Base-by-base conservation (phyloP, 2,113 vertebrate genomes). In the Misgurnus mizolepis region DNA sequence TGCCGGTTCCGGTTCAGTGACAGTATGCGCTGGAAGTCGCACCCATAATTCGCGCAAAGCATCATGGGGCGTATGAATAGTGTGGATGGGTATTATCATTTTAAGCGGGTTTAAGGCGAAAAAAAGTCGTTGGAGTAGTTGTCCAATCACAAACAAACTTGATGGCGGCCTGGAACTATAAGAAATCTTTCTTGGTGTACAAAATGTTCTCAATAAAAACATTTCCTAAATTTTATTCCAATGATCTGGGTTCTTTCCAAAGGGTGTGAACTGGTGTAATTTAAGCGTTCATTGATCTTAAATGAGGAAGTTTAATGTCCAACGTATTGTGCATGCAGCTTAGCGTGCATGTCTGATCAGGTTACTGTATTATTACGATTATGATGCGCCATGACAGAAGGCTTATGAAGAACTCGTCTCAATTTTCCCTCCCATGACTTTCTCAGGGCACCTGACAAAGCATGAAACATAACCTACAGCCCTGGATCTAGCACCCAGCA, bases 311-410 rank as follows among this genome's bases (percentile, higher is more conserved):
- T 58, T 75, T 27, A 81, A 12, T 60, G 58, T 43, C 18, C 41
- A 43, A 47, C 22, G 45, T 27, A 60, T 73, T 58, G 47, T 70
- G 53, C 65, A 50, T 11, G 43, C 55, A 74, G 50, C 58, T 62
- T 40, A 17, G 14, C 27, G 10, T 73, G 68, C 83, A 65, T 34
- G 76, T 82, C 80, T 70, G 83, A 75, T 85, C 80, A 82, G 83
- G 80, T 76, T 85, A 58, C 80, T 34, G 67, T 79, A 82, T 79
- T 82, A 70, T 47, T 47, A 43, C 79, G 79, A 85, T 79, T 76
- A 85, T 66, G 71, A 78, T 41, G 73, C 40, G 62, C 70, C 40
- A 65, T 58, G 62, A 65, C 27, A 70, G 69, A 76, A 66, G 70
- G 55, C 76, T 84, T 58, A 41, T 43, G 64, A 27, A 45, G 68